Percentiles rank a stretch among this genome's conserved stretches.
phyloP scores from a whole-genome alignment of 2,888 invertebrate genomes.

The Aleiodes alternator region DNA sequence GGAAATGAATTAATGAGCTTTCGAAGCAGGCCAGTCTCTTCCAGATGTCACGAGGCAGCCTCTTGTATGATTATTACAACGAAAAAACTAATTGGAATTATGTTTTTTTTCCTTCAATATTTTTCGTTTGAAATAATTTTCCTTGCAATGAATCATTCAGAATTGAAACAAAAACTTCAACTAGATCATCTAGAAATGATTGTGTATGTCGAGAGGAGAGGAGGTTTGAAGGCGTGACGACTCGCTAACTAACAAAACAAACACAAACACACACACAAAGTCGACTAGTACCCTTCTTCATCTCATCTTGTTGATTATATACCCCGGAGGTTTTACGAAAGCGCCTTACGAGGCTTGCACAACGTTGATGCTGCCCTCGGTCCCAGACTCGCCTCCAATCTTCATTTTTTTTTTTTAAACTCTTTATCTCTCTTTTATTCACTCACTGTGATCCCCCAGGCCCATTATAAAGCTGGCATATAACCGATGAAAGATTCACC shows the following conservation, averaged over 20 bases:
- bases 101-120: not conserved
- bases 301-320: conserved; percentile 72
- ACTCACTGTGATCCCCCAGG: conserved; percentile 33
- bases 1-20: conserved; percentile 14
- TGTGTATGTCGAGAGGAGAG: not conserved
- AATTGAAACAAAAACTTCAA: conserved; percentile 7
- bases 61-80: not conserved
- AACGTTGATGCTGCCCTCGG: conserved; percentile 42
- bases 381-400: conserved; percentile 44
- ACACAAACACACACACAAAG: conserved; percentile 60
- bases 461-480: conserved; percentile 41
- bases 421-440: conserved; percentile 29
- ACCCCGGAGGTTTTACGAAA: conserved; percentile 61
- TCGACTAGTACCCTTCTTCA: conserved; percentile 58
- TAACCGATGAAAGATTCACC: conserved; percentile 50
- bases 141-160: not conserved
- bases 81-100: not conserved
- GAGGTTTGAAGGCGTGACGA: conserved; percentile 58
- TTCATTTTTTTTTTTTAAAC: conserved; percentile 32
- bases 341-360: conserved; percentile 54
- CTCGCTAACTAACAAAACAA: conserved; percentile 73
- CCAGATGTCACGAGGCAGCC: not conserved
- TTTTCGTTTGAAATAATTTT: not conserved
- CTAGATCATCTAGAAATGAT: conserved; percentile 4
- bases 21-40: not conserved